phyloP scores from a whole-genome alignment of 2,113 vertebrate genomes.

The Psettodes erumei region DNA sequence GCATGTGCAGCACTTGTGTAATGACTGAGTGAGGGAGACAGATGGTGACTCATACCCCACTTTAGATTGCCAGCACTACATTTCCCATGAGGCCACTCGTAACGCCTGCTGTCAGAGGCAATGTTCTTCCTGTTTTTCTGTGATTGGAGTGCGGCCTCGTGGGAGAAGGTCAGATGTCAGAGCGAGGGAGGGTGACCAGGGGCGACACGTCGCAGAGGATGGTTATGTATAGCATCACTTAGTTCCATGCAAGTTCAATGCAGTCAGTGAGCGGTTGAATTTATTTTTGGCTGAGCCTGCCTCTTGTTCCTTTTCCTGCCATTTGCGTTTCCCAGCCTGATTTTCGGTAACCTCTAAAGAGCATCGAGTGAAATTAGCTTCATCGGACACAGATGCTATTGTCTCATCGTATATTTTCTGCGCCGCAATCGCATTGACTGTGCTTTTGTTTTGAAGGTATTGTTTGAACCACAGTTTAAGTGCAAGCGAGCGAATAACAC shows the following conservation, averaged over 20 bases:
- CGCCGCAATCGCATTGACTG: too few species aligned
- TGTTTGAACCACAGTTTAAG: too few species aligned
- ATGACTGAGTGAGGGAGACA: conserved; percentile 69
- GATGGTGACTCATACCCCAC: conserved; percentile 79
- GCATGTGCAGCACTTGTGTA: conserved; percentile 56
- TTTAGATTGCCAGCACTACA: conserved; percentile 79
- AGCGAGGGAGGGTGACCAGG: conserved; percentile 49
- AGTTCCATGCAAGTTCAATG: conserved; percentile 10
- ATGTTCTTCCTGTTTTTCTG: conserved; percentile 78
- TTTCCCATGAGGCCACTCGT: conserved; percentile 82
- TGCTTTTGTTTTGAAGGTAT: background rate
- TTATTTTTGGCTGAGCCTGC: background rate
- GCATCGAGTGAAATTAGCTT: background rate
- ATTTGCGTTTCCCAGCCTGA: background rate
- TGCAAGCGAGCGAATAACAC: background rate
- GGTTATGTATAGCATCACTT: conserved; percentile 38
- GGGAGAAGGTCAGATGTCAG: conserved; percentile 74
- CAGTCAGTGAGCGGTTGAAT: background rate
- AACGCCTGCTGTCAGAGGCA: conserved; percentile 75
- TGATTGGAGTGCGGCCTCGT: conserved; percentile 70
- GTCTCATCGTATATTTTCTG: background rate
- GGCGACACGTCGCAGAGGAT: conserved; percentile 32
- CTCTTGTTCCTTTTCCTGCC: background rate
- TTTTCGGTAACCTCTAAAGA: conserved; percentile 30
- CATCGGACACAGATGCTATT: background rate